Evolutionary conservation across 2,888 invertebrate species (phyloP).

Genomic region (Nomada lathburiana): DNA sequence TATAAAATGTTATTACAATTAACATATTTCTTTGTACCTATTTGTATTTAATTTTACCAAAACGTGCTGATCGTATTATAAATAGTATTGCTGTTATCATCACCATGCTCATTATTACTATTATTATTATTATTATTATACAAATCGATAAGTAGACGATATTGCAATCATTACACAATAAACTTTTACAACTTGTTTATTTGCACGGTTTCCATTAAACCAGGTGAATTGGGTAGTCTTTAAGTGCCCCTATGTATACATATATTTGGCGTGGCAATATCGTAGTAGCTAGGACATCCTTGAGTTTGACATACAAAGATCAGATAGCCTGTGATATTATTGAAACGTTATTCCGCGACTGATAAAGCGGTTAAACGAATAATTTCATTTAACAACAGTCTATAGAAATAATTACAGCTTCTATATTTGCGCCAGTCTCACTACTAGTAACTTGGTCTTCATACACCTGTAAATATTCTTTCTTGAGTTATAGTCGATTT

Average conservation of each 20-base stretch:
- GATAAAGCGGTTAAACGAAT: conserved; percentile 29
- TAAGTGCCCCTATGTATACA: background rate
- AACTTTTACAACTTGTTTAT: too few relatives aligned
- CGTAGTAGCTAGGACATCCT: conserved; percentile 19
- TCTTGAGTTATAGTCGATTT: conserved; percentile 28
- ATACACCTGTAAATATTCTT: conserved; percentile 2
- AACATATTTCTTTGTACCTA: too few relatives aligned
- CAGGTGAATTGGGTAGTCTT: background rate
- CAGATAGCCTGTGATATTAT: conserved; percentile 28
- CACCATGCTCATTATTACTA: too few relatives aligned
- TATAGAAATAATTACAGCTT: conserved; percentile 51
- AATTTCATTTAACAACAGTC: conserved; percentile 25
- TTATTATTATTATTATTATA: too few relatives aligned
- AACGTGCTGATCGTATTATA: too few relatives aligned
- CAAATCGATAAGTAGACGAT: too few relatives aligned
- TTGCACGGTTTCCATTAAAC: too few relatives aligned
- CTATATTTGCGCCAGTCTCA: conserved; percentile 23
- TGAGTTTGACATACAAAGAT: conserved; percentile 32
- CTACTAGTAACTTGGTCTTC: conserved; percentile 2
- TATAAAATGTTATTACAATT: too few relatives aligned
- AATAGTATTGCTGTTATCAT: too few relatives aligned
- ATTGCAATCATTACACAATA: too few relatives aligned
- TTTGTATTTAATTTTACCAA: too few relatives aligned
- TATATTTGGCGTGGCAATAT: conserved; percentile 6
- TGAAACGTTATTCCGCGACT: conserved; percentile 40